Percentiles rank a stretch among this genome's conserved stretches.
Evolutionary conservation across 2,113 vertebrate species (phyloP).

Genomic region (Neogale vison): DNA sequence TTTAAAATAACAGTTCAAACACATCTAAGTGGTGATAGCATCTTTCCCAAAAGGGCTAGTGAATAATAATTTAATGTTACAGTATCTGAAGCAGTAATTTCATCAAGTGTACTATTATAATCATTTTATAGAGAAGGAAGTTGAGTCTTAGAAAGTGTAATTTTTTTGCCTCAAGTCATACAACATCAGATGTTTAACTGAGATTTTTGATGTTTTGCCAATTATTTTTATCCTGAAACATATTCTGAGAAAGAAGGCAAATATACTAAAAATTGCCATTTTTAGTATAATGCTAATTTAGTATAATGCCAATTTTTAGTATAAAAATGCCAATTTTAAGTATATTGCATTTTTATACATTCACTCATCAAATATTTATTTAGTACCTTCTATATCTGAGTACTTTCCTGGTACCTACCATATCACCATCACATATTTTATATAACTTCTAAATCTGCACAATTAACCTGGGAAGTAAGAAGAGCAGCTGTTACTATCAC

Average conservation of each 20-base stretch:
- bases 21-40: background rate
- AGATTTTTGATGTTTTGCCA: background rate
- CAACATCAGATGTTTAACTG: background rate
- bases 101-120: background rate
- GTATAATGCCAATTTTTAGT: too few relatives aligned
- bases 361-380: conserved; percentile 17
- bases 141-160: background rate
- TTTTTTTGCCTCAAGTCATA: background rate
- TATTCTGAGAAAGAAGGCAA: background rate
- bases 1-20: background rate
- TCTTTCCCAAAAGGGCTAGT: background rate
- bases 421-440: background rate
- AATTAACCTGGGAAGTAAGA: background rate
- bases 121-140: background rate
- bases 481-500: background rate
- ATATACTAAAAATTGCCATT: background rate
- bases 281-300: background rate
- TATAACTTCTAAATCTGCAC: background rate
- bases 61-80: conserved; percentile 14
- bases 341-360: background rate
- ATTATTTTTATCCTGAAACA: background rate
- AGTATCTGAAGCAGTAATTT: background rate
- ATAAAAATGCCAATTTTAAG: background rate
- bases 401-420: background rate
- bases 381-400: background rate